Evolutionary conservation across 2,797 vertebrate genomes (phyloP).

Genomic region (Sphenopsis melanotis): DNA sequence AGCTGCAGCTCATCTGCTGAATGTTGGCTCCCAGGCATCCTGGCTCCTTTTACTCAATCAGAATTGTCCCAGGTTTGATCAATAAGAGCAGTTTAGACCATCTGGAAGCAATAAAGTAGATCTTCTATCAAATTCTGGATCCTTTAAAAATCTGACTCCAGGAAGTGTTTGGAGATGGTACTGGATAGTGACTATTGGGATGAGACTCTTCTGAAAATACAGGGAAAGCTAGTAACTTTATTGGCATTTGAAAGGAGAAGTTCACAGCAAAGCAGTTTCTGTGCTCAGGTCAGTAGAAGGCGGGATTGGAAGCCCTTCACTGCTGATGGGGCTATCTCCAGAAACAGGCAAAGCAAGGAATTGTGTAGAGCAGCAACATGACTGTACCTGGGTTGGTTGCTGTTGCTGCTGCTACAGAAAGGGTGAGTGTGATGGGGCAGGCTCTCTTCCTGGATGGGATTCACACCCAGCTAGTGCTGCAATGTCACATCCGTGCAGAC

Average conservation of each 20-base stretch:
- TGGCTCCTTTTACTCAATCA: neutral
- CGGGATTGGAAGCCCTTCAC: neutral
- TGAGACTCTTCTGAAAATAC: neutral
- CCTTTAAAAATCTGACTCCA: neutral
- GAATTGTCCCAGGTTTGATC: neutral
- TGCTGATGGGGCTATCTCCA: neutral
- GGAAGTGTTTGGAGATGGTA: neutral
- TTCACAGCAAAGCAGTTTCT: neutral
- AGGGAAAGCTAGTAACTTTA: neutral
- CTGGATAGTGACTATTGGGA: neutral
- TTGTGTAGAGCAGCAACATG: neutral
- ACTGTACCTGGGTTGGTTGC: neutral
- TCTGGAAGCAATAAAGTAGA: neutral
- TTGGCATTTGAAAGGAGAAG: neutral
- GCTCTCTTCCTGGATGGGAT: neutral
- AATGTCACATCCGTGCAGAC: rapidly evolving
- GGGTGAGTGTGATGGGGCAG: neutral
- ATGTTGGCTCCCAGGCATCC: neutral
- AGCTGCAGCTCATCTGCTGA: neutral
- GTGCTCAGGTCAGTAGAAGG: neutral
- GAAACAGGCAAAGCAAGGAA: neutral
- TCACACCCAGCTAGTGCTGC: neutral
- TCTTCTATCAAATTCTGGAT: neutral
- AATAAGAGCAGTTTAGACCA: neutral
- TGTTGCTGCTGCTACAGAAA: neutral